Conservation (phyloP, 2,888 invertebrate genomes). For the Therioaphis trifolii region DNA sequence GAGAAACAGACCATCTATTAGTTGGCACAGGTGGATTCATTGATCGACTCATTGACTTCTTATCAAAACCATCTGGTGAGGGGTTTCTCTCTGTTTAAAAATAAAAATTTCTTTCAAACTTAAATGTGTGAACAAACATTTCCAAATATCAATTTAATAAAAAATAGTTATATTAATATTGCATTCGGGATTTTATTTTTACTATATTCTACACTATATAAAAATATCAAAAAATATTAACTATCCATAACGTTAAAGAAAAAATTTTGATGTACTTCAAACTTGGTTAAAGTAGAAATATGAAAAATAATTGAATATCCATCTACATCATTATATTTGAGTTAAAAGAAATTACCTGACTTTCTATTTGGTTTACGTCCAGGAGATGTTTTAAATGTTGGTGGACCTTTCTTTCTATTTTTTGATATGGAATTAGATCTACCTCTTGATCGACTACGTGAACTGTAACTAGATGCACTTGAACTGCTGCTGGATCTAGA, state of each 20-base stretch:
- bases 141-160: background rate
- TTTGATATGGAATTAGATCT: conserved; percentile 55
- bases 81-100: conserved; percentile 55
- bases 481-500: conserved; percentile 69
- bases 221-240: too few relatives aligned
- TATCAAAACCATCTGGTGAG: conserved; percentile 51
- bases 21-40: conserved; percentile 59
- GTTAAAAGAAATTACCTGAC: conserved; percentile 25
- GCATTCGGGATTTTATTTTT: too few relatives aligned
- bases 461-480: conserved; percentile 67
- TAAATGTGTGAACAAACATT: background rate
- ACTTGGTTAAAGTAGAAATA: too few relatives aligned
- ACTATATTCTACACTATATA: too few relatives aligned
- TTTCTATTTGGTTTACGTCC: conserved; percentile 47
- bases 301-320: too few relatives aligned
- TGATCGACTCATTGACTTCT: conserved; percentile 42
- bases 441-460: conserved; percentile 70
- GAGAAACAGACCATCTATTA: conserved; percentile 59
- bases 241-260: too few relatives aligned
- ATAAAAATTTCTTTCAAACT: too few relatives aligned
- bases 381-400: conserved; percentile 50
- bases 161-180: background rate
- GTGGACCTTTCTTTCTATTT: conserved; percentile 65
- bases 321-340: too few relatives aligned
- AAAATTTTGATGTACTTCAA: background rate